Evolutionary conservation across 2,888 invertebrate species (phyloP), one percentile per base, ranked within the genome.

Genomic region (Apodemia duryi): DNA sequence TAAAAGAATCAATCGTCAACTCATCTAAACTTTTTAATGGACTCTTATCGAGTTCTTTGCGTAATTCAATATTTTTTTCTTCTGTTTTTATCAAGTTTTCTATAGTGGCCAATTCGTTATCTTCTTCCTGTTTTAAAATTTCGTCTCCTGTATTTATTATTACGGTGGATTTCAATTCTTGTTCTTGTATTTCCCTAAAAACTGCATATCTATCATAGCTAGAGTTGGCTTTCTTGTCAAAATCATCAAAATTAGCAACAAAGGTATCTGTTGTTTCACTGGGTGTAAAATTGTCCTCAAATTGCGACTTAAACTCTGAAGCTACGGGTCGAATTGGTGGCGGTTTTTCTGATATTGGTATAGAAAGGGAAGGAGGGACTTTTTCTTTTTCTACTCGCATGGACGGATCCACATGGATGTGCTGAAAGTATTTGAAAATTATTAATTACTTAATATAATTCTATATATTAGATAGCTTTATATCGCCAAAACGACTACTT

Each of bases 151-250:
- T 85, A 46, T 46, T 46, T 66, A 91, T 69, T 54, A 88, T 81
- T 0, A 89, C 84, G 70, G 85, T 87, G 0, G 85, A 77, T 78
- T 94, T 94, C 41, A 94, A 82, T 73, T 95, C 95, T 79, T 96
- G 96, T 75, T 96, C 95, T 72, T 97, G 95, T 72, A 97, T 94
- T 87, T 98, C 97, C 69, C 97, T 93, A 76, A 98, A 97, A 0
- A 96, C 97, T 0, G 97, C 97, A 81, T 98, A 98, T 73, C 96
- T 94, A 79, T 97, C 97, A 76, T 95, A 96, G 0, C 93, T 84
- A 0, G 94, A 85, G 67, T 93, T 93, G 0, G 89, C 86, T 77
- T 92, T 91, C 67, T 85, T 84, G 72, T 91, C 84, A 72, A 94
- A 94, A 74, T 94, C 93, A 57, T 94, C 95, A 75, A 95, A 95